Evolutionary conservation across 2,888 invertebrate genomes (phyloP).

Genomic region (Volucella zonaria): DNA sequence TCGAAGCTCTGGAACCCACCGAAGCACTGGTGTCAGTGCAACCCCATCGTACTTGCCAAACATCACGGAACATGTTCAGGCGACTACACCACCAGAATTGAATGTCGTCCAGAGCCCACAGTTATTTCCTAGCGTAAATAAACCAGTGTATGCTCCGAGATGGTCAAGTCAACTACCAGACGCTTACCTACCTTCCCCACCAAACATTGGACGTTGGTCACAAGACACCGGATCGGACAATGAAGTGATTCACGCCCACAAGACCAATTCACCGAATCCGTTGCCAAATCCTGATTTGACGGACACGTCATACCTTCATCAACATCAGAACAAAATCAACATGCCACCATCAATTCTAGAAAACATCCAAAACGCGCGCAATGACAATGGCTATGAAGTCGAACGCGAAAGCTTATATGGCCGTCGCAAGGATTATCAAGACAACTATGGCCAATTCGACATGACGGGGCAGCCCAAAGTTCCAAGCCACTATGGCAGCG

Average conservation of each 20-base stretch:
- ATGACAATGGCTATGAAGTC: constrained; percentile 79
- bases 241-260: constrained; percentile 85
- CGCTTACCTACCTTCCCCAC: constrained; percentile 84
- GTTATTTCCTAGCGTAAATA: constrained; percentile 86
- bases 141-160: constrained; percentile 86
- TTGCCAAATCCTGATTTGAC: constrained; percentile 91
- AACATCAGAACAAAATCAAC: constrained; percentile 83
- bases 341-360: constrained; percentile 85
- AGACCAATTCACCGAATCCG: constrained; percentile 87
- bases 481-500: constrained; percentile 81
- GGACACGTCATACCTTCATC: constrained; percentile 85
- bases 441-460: constrained; percentile 80
- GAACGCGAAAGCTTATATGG: constrained; percentile 80
- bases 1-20: constrained; percentile 82
- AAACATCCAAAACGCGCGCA: constrained; percentile 85
- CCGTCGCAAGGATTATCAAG: constrained; percentile 80
- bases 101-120: constrained; percentile 87
- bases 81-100: constrained; percentile 86
- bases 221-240: constrained; percentile 91
- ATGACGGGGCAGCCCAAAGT: constrained; percentile 77
- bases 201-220: constrained; percentile 87
- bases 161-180: constrained; percentile 89
- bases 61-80: constrained; percentile 84
- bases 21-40: constrained; percentile 82
- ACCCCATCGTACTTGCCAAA: constrained; percentile 86